Percentiles rank a stretch among this genome's conserved stretches.
Conservation (phyloP, 2,797 vertebrate species). For the Oreonectes daqikongensis region DNA sequence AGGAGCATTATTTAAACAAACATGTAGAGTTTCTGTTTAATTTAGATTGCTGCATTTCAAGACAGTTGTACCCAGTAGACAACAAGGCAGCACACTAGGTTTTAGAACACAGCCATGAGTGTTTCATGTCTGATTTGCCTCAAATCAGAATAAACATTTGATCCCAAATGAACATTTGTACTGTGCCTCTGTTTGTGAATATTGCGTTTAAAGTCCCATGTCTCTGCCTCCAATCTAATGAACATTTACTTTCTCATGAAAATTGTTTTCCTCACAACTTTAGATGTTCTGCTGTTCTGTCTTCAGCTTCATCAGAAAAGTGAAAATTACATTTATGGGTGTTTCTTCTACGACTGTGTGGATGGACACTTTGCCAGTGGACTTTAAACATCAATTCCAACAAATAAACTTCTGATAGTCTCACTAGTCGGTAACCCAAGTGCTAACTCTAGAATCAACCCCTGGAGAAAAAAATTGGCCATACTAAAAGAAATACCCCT, state of each 20-base stretch:
- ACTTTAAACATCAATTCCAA: neutral
- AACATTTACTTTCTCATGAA: neutral
- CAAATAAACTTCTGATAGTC: neutral
- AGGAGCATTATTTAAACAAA: no score
- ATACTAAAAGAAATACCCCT: neutral
- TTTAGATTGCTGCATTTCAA: no score
- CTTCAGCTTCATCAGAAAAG: neutral
- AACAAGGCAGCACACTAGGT: no score
- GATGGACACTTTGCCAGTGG: no score
- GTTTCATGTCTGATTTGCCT: neutral
- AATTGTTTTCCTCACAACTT: neutral
- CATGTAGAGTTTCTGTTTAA: no score
- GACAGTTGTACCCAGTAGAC: no score
- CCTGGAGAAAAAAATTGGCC: neutral
- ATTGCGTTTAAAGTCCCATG: neutral
- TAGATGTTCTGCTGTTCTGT: neutral
- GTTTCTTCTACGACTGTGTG: neutral
- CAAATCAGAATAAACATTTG: neutral
- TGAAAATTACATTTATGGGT: neutral
- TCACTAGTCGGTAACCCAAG: neutral
- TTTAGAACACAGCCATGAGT: neutral
- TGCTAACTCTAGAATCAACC: neutral
- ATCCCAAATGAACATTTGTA: slow-evolving; percentile 9
- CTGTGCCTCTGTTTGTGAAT: neutral
- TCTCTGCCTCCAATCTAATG: neutral